Base-by-base conservation (phyloP, 37 sponge, comb jelly and placozoan genomes). In the Chondrosia reniformis region DNA sequence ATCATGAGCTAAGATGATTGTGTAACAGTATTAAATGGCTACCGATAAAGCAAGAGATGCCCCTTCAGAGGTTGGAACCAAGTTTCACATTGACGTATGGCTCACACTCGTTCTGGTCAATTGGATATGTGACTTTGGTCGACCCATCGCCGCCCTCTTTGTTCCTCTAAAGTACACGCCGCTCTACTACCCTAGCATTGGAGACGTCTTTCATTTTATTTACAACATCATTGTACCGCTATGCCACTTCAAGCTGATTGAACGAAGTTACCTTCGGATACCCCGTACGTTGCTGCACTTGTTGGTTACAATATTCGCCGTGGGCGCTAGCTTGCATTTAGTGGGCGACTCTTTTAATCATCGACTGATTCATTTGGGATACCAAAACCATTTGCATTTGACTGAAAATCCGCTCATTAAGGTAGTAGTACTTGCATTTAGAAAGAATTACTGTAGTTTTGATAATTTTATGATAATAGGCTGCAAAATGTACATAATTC, bases 281-380 rank as follows among this genome's bases (percentile, higher is more conserved):
- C 17, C 64, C 13, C 45, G 33, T 38, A 45, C 69, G 24, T n/a
- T 81, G 28, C 75, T 78, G 63, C 49, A 86, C 13, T 21, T 90
- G 45, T 55, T 82, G 27, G 87, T 90, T 42, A 83, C 63, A 41
- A 31, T 90, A 22, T 86, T 86, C 44, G 80, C 81, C 38, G 86
- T 90, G 77, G 91, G 90, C 4, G 82, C 90, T 33, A 89, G 90
- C 43, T 72, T 90, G 28, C 91, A 90, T 39, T 76, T 90, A 15
- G 91, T 90, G 17, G 91, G 87, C 3, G 91, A 90, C 65, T 83
- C 87, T 0, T 75, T 90, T 8, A 65, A 86, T 73, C 91, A 90
- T 44, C 33, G 91, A 54, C 84, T 90, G 63, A 62, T 86, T 9
- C 79, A 83, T 44, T 33, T 57, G n/a, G 91, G 91, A 33, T 90